Base-by-base conservation (phyloP, 2,113 vertebrate genomes). In the Brachyistius frenatus region DNA sequence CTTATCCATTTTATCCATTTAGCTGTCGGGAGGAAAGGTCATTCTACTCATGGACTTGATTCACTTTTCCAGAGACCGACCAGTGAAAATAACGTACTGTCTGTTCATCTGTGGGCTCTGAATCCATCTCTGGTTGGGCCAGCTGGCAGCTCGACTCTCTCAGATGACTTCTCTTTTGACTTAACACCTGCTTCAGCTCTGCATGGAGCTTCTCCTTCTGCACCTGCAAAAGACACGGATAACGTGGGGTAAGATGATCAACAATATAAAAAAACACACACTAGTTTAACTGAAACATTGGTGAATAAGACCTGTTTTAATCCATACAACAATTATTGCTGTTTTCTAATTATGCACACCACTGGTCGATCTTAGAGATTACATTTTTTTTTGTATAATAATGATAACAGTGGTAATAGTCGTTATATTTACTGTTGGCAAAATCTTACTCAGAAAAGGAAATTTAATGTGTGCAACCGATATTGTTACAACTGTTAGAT, bases 181-280 rank as follows among this genome's bases (percentile, higher is more conserved):
- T 95, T 71, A 96, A 73, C 36, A 96, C 95, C 87, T 94, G 88
- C 87, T 96, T 97, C 86, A 97, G 88, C 86, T 96, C 96, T 44
- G 93, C 96, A 95, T 96, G 96, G 50, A 97, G 96, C 87, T 95
- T 95, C 91, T 96, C 94, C 86, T 95, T 95, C 91, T 96, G 96
- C 66, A 93, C 95, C 96, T 97, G 75, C 7, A 78, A 3, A 69
- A 74, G 54, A 23, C 53, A 73, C 44, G 63, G 15, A 11, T 10
- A 14, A 47, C 35, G 54, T 8, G 7, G 0, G 4, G 13, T 60
- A 0, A 76, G 36, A 36, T 37, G 23, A 15, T 60, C 30, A 9
- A 44, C 10, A 11, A 44, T 9, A 44, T 11, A 44, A 11, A 44
- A 41, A 41, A 41, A 9, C 6, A 41, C 39, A 1, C 2, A 10